Evolutionary conservation across 2,113 vertebrate species (phyloP).

Genomic region (Channa argus): DNA sequence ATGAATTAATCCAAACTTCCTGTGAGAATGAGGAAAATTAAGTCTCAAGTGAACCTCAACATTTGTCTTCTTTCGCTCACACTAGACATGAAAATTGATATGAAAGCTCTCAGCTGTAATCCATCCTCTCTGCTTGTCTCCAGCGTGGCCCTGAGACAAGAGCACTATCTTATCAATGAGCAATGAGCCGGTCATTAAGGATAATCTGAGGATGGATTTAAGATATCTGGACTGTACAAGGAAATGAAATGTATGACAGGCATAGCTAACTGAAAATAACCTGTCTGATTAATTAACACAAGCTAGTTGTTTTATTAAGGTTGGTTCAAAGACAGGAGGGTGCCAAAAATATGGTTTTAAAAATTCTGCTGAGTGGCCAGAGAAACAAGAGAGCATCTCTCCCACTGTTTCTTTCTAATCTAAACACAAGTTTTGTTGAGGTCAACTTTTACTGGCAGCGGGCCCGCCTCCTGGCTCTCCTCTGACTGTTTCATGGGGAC

Average conservation of each 20-base stretch:
- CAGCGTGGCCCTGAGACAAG: slow-evolving; percentile 33
- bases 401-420: slow-evolving; percentile 67
- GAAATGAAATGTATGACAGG: slow-evolving; percentile 46
- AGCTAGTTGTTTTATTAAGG: slow-evolving; percentile 48
- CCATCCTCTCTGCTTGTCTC: slow-evolving; percentile 43
- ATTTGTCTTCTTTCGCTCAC: slow-evolving; percentile 47
- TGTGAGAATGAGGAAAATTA: slow-evolving; percentile 43
- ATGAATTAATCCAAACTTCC: slow-evolving; percentile 61
- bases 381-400: slow-evolving; percentile 30
- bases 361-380: slow-evolving; percentile 51
- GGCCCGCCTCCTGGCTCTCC: slow-evolving; percentile 84
- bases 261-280: slow-evolving; percentile 21
- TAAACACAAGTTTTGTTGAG: slow-evolving; percentile 89
- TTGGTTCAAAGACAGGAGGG: slow-evolving; percentile 50
- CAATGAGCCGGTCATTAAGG: slow-evolving; percentile 18
- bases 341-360: slow-evolving; percentile 57
- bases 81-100: slow-evolving; percentile 38
- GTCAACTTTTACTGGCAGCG: slow-evolving; percentile 91
- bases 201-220: slow-evolving; percentile 24
- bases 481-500: slow-evolving; percentile 83
- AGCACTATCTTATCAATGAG: slow-evolving; percentile 23
- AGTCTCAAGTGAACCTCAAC: slow-evolving; percentile 34
- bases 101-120: slow-evolving; percentile 51
- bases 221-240: slow-evolving; percentile 51
- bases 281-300: slow-evolving; percentile 34